A percentile compares a stretch with the other conserved stretches of the same genome.
Evolutionary conservation across 1,140 invertebrate genomes (phyloP).

Genomic region (Oedothorax gibbosus): DNA sequence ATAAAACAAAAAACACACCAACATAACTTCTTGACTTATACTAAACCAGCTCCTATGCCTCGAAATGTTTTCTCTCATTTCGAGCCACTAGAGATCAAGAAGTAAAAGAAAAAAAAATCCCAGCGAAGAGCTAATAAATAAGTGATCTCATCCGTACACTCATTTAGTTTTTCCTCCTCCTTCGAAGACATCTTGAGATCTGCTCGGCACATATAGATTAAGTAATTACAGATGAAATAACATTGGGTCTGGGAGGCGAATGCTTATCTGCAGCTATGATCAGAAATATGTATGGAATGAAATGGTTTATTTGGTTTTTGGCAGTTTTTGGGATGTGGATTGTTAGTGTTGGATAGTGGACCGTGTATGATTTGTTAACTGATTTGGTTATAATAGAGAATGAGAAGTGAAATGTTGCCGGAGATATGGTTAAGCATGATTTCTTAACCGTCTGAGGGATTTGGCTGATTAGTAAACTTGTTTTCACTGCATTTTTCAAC

Average conservation of each 20-base stretch:
- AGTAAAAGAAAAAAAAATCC: slow-evolving; percentile 15
- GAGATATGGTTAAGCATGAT: too few relatives aligned
- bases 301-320: slow-evolving; percentile 1
- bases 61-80: too few relatives aligned
- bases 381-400: too few relatives aligned
- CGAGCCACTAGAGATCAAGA: slow-evolving; percentile 24
- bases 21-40: too few relatives aligned
- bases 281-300: background rate
- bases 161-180: slow-evolving; percentile 24
- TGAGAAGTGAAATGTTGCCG: too few relatives aligned
- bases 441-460: too few relatives aligned
- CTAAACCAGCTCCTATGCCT: too few relatives aligned
- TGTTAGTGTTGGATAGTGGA: too few relatives aligned
- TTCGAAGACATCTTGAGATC: slow-evolving; percentile 23
- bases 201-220: slow-evolving; percentile 35
- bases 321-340: too few relatives aligned
- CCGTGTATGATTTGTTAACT: too few relatives aligned
- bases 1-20: too few relatives aligned
- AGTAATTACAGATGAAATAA: slow-evolving; percentile 48
- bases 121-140: slow-evolving; percentile 32
- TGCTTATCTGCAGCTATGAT: background rate
- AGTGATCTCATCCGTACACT: slow-evolving; percentile 39
- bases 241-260: background rate
- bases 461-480: background rate
- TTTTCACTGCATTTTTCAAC: background rate